Conservation (phyloP, 2,113 vertebrate genomes). For the Datnioides undecimradiatus region DNA sequence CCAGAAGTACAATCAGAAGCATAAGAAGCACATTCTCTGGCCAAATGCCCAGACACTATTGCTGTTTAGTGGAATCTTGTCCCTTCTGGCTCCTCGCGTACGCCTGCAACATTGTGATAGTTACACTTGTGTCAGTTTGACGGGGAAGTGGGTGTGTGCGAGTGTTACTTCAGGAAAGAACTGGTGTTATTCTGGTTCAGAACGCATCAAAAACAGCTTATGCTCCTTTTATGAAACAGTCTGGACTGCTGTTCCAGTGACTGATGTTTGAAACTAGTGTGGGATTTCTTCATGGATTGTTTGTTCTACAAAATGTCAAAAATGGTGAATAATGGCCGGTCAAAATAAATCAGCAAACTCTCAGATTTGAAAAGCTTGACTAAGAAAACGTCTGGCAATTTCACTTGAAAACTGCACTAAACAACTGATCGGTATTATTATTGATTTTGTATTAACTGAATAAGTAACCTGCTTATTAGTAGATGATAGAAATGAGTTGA, state of each 20-base stretch:
- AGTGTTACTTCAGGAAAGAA: neutral
- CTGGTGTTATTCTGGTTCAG: neutral
- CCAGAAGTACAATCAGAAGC: neutral
- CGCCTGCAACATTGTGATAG: neutral
- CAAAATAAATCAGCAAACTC: neutral
- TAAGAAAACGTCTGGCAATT: neutral
- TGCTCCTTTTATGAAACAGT: neutral
- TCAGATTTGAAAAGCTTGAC: neutral
- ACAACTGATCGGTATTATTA: neutral
- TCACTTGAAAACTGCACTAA: neutral
- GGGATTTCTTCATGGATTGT: no score
- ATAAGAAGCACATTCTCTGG: constrained; percentile 25
- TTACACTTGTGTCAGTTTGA: neutral
- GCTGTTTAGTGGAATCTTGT: neutral
- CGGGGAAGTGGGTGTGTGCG: neutral
- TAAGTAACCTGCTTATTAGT: no score
- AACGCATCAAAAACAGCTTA: neutral
- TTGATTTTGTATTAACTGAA: no score
- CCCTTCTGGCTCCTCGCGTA: neutral
- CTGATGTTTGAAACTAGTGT: neutral
- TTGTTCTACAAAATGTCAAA: neutral
- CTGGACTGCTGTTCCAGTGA: neutral
- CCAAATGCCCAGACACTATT: neutral
- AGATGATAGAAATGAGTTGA: neutral
- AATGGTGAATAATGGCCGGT: neutral